Conservation (phyloP, 2,113 vertebrate species). For the Pseudolaguvia tuberculata region DNA sequence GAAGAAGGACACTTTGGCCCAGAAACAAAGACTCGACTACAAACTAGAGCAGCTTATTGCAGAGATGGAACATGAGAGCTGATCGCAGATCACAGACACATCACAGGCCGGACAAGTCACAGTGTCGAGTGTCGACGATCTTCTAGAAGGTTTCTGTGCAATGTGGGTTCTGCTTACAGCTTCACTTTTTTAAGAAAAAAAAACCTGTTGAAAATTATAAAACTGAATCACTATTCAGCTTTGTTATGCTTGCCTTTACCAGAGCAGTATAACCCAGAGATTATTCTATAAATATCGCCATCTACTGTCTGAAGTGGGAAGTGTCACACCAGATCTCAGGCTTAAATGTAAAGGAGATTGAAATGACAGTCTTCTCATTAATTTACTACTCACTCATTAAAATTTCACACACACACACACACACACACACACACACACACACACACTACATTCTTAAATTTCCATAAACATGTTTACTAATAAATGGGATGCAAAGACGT, state of each 20-base stretch:
- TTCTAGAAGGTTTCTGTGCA: neutral
- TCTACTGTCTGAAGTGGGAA: slow-evolving; percentile 7
- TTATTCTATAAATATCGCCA: neutral
- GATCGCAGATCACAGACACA: slow-evolving; percentile 55
- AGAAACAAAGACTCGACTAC: slow-evolving; percentile 85
- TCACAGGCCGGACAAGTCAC: neutral
- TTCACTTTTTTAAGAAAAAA: neutral
- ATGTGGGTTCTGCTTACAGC: no score
- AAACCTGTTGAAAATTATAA: neutral
- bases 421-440: no score
- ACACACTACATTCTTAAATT: neutral
- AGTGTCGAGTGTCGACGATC: no score
- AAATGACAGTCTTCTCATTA: neutral
- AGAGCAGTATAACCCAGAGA: neutral
- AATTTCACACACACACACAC: neutral
- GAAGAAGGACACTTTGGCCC: slow-evolving; percentile 89
- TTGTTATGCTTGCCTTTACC: no score
- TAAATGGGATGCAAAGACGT: neutral
- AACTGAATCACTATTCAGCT: neutral
- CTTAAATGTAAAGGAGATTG: neutral
- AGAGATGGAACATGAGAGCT: slow-evolving; percentile 93
- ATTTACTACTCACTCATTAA: no score
- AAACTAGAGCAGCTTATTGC: slow-evolving; percentile 92
- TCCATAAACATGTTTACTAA: neutral
- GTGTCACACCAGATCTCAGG: neutral